A percentile compares a stretch with the other conserved stretches of the same genome.
Evolutionary conservation across 2,797 vertebrate genomes (phyloP).

Genomic region (Sphenodon punctatus): DNA sequence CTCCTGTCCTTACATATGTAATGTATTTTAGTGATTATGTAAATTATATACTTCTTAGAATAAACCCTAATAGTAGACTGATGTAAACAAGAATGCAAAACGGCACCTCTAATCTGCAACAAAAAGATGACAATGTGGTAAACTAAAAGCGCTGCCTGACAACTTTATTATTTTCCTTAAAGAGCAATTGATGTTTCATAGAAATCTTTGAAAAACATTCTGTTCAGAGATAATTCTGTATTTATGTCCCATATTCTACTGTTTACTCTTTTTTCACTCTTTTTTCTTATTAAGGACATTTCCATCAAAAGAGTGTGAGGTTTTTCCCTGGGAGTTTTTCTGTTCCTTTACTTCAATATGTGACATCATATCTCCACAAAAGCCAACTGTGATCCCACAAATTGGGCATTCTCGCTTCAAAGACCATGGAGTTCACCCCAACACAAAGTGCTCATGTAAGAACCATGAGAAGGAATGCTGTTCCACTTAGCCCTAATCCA

Average conservation of each 20-base stretch:
- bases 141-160: constrained; percentile 11
- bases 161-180: constrained; percentile 8
- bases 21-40: constrained; percentile 58
- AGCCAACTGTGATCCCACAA: neutral
- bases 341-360: neutral
- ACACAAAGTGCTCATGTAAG: neutral
- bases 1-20: constrained; percentile 11
- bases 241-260: neutral
- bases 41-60: constrained; percentile 55
- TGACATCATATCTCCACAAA: neutral
- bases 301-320: neutral
- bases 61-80: constrained; percentile 31
- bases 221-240: neutral
- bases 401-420: neutral
- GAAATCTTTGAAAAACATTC: neutral
- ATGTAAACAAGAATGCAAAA: constrained; percentile 35
- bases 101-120: constrained; percentile 13
- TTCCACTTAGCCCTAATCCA: neutral
- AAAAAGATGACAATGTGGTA: constrained; percentile 5
- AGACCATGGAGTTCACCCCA: neutral
- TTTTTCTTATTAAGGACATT: neutral
- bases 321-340: neutral
- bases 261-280: neutral
- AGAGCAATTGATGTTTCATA: neutral
- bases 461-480: neutral